Evolutionary conservation across 2,113 vertebrate species (phyloP), one percentile per base, ranked within the genome.

Genomic region (Larimichthys crocea): DNA sequence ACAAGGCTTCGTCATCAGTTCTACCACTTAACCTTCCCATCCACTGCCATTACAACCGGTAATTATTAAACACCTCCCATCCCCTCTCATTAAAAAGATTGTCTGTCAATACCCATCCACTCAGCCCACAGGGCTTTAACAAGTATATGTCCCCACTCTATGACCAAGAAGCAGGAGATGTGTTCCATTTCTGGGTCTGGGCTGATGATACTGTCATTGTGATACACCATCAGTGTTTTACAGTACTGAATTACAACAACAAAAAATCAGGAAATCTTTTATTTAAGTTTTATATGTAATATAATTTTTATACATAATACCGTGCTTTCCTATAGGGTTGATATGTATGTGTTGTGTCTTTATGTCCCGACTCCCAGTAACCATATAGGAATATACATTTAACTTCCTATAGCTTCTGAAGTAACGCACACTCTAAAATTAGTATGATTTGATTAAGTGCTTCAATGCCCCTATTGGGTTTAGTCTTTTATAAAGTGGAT

Each of bases 31-130:
- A 63, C 1, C 70, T 94, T 8, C 83, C 84, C 29, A 79, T 95
- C 55, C 82, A 92, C 44, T 94, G 94, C 68, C 26, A 68, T 14
- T 94, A 93, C 75, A 88, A 94, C 86, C 89, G 94, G 93, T 94
- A 82, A 80, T 2, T 11, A 53, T 53, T 24, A 5, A 49, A 56
- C 50, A 11, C 6, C 60, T 65, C 31, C 2, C 0, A 24, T 19
- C n/a, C 15, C 24, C 19, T 40, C 2, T 16, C 17, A 61, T n/a
- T n/a, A 15, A 48, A 20, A 61, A 7, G 55, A 10, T 2, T 17
- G 44, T 5, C 42, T 77, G 35, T 56, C 16, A 7, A 5, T 3
- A 44, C 16, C 53, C 11, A 10, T 12, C 50, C 7, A 24, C 8
- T 46, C 12, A 26, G 6, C 24, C 15, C 24, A 40, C 29, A 9